A percentile compares a stretch with the other conserved stretches of the same genome.
phyloP scores from a whole-genome alignment of 1,140 invertebrate genomes.

The Aphelinus atriplicis region DNA sequence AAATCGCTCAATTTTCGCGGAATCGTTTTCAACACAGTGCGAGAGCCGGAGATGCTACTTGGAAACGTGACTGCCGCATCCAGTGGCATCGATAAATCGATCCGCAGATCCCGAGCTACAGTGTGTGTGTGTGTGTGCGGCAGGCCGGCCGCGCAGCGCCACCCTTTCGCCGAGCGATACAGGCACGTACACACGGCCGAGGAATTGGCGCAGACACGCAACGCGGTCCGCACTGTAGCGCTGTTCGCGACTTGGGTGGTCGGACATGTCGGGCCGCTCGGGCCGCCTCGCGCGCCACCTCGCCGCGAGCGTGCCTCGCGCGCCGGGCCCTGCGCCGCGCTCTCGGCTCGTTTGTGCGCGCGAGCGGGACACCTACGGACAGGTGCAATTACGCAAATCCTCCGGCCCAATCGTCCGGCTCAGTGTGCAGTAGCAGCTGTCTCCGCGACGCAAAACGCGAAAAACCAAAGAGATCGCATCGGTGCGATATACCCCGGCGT shows the following conservation, averaged over 20 bases:
- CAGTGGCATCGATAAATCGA: constrained; percentile 26
- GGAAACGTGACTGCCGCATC: constrained; percentile 14
- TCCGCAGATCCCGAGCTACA: background rate
- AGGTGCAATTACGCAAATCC: too few species aligned
- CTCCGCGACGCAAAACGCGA: too few species aligned
- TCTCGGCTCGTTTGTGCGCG: background rate
- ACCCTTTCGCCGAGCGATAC: too few species aligned
- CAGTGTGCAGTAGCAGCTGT: too few species aligned
- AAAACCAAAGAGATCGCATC: too few species aligned
- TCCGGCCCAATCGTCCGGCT: too few species aligned
- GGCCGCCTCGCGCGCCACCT: constrained; percentile 61
- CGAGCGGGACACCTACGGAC: too few species aligned
- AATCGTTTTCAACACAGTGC: background rate
- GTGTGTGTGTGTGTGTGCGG: background rate
- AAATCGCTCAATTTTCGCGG: constrained; percentile 21
- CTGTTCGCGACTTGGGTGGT: constrained; percentile 66
- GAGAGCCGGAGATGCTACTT: constrained; percentile 13
- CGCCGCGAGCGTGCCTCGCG: constrained; percentile 48
- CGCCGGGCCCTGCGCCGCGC: constrained; percentile 32
- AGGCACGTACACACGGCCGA: background rate
- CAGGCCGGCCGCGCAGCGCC: too few species aligned
- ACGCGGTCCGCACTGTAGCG: constrained; percentile 54
- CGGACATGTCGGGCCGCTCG: constrained; percentile 55
- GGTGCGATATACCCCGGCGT: too few species aligned
- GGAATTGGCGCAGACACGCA: constrained; percentile 44